phyloP scores from a whole-genome alignment of 2,113 vertebrate species.

The Notechis scutatus region DNA sequence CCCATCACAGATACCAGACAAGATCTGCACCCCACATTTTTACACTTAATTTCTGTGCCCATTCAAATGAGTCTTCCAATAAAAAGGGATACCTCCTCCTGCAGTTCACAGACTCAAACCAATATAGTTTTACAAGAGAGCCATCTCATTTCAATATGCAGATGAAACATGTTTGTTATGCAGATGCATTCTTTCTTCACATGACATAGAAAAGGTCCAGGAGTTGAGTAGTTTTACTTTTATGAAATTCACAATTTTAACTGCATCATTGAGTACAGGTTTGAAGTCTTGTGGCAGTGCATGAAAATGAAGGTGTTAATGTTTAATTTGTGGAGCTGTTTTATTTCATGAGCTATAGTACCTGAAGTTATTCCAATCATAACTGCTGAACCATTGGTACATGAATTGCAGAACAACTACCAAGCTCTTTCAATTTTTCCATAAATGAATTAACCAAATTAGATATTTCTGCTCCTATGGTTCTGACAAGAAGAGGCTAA shows the following conservation, averaged over 20 bases:
- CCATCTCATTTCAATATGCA: neutral
- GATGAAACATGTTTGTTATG: neutral
- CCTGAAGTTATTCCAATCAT: neutral
- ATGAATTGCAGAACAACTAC: neutral
- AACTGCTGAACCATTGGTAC: neutral
- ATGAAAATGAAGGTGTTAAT: neutral
- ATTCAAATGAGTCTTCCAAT: neutral
- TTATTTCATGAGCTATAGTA: neutral
- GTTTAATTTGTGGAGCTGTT: neutral
- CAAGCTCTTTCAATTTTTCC: neutral
- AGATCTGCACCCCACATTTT: neutral
- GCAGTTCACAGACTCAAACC: neutral
- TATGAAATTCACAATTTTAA: neutral
- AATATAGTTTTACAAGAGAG: neutral
- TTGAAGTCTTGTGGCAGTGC: neutral
- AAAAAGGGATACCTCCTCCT: neutral
- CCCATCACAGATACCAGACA: too few species aligned
- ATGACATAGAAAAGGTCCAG: neutral
- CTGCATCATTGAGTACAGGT: neutral
- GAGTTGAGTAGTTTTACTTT: neutral
- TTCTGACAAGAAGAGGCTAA: neutral
- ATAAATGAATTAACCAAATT: neutral
- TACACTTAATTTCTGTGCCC: neutral
- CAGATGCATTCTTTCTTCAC: neutral
- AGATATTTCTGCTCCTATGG: neutral